A percentile compares a stretch with the other conserved stretches of the same genome.
Conservation (phyloP, 2,797 vertebrate species). For the Aplochiton taeniatus region DNA sequence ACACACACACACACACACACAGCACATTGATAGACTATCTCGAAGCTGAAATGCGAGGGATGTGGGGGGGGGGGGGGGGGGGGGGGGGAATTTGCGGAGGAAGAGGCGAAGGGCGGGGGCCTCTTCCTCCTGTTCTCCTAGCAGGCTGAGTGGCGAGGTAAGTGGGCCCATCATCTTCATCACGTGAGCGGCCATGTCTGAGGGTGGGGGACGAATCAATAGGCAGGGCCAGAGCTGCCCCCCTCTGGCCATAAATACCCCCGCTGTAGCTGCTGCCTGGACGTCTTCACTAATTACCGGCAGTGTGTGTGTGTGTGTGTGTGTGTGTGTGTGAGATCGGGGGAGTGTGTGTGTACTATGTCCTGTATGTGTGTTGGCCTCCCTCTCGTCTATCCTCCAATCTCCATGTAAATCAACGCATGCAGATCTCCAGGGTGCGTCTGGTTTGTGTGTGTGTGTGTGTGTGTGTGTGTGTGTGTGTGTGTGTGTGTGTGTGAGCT, state of each 20-base stretch:
- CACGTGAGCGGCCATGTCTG: conserved; percentile 2
- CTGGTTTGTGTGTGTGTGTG: too few species aligned
- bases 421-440: not conserved
- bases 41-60: not conserved
- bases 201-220: conserved; percentile 32
- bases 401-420: not conserved
- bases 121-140: not conserved
- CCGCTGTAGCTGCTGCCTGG: conserved; percentile 18
- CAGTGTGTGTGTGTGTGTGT: conserved; percentile 4
- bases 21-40: not conserved
- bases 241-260: conserved; percentile 14
- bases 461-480: too few species aligned
- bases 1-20: not conserved
- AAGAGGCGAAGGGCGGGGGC: not conserved
- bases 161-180: conserved; percentile 20
- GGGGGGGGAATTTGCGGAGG: conserved; percentile 2
- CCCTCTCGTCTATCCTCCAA: not conserved
- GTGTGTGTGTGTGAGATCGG: conserved; percentile 5
- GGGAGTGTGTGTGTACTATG: conserved; percentile 4
- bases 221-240: conserved; percentile 14
- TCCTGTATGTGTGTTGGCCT: not conserved
- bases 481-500: too few species aligned
- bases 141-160: conserved; percentile 1
- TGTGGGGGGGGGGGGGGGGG: not conserved
- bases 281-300: conserved; percentile 18